Conservation (phyloP, 2,888 invertebrate species). For the Congeria kusceri region DNA sequence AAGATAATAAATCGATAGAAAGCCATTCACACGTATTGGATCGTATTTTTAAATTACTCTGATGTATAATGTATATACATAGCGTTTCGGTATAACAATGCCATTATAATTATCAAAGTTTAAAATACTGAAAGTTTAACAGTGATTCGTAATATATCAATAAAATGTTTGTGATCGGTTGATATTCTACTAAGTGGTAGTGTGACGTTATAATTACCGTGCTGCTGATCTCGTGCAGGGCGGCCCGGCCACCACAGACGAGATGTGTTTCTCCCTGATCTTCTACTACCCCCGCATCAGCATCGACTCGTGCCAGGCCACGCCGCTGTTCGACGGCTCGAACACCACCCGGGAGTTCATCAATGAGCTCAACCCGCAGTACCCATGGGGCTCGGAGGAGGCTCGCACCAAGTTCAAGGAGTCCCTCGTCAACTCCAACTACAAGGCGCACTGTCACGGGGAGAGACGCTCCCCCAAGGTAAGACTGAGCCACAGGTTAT, state of each 20-base stretch:
- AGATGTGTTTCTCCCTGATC: slow-evolving; percentile 3
- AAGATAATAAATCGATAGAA: too few species aligned
- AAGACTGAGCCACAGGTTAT: too few species aligned
- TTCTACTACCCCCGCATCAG: slow-evolving; percentile 5
- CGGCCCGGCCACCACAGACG: neutral
- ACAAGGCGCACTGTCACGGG: neutral
- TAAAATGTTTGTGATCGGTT: too few species aligned
- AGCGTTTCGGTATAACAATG: too few species aligned
- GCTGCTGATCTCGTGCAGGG: slow-evolving; percentile 3
- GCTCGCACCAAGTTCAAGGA: neutral
- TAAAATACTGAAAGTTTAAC: too few species aligned
- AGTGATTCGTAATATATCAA: too few species aligned
- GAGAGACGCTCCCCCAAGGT: neutral
- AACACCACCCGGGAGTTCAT: neutral
- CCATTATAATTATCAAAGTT: too few species aligned
- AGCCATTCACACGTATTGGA: too few species aligned
- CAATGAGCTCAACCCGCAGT: neutral
- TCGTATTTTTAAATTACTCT: too few species aligned
- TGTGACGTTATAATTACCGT: too few species aligned
- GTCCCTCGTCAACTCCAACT: slow-evolving; percentile 1
- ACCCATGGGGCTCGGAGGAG: neutral
- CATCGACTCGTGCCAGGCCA: neutral
- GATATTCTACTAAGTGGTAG: too few species aligned
- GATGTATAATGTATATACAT: too few species aligned
- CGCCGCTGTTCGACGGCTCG: slow-evolving; percentile 3